Conservation (phyloP, 2,888 invertebrate genomes). For the Ernsta delagoae region DNA sequence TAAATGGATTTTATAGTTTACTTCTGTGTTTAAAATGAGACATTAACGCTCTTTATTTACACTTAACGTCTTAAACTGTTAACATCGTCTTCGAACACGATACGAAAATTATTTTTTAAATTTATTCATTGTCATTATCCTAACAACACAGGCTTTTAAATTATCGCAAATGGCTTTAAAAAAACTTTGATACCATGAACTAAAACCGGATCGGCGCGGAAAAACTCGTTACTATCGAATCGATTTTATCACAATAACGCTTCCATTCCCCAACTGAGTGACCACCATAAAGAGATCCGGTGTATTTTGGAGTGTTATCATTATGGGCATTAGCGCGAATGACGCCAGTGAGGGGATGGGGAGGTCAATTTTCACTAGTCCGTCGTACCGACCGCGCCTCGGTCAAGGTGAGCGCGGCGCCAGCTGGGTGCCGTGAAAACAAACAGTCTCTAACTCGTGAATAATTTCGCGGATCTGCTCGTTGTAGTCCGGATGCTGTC, state of each 20-base stretch:
- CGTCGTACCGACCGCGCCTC: slow-evolving; percentile 58
- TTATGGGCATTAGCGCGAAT: slow-evolving; percentile 33
- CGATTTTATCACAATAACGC: neutral
- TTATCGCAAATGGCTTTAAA: neutral
- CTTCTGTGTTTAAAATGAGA: slow-evolving; percentile 45
- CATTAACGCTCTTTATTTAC: slow-evolving; percentile 32
- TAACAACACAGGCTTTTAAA: slow-evolving; percentile 2
- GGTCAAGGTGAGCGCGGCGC: slow-evolving; percentile 75
- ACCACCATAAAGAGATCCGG: slow-evolving; percentile 35
- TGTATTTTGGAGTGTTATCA: slow-evolving; percentile 24
- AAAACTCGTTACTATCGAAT: neutral
- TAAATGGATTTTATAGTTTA: slow-evolving; percentile 60
- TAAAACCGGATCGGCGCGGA: neutral
- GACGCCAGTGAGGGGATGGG: slow-evolving; percentile 46
- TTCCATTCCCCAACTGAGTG: neutral
- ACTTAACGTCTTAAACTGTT: neutral
- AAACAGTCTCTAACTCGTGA: slow-evolving; percentile 59
- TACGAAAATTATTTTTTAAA: neutral
- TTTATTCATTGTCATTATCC: neutral
- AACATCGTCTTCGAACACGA: neutral
- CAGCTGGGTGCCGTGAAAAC: slow-evolving; percentile 62
- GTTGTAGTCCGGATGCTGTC: slow-evolving; percentile 50
- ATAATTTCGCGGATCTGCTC: slow-evolving; percentile 57
- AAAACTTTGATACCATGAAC: neutral
- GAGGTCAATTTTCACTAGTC: slow-evolving; percentile 64